Base-by-base conservation (phyloP, 2,113 vertebrate genomes). In the Syngnathus typhle region DNA sequence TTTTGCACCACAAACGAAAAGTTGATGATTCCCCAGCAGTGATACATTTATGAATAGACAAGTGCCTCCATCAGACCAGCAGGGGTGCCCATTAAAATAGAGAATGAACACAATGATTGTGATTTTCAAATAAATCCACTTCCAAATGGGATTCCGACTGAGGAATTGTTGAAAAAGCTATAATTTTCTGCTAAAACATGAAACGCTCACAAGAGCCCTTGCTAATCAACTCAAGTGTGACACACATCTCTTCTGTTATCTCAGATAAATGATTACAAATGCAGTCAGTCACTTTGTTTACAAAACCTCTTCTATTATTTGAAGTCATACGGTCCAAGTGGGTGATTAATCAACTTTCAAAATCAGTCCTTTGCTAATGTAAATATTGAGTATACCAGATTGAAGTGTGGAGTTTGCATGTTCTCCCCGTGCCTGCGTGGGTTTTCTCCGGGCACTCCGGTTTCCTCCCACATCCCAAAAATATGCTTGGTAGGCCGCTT, bases 21-120 rank as follows among this genome's bases (percentile, higher is more conserved):
- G 89, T 91, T 90, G 90, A 91, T 91, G 84, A 90, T 87, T 89
- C 83, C 85, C 87, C 85, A 79, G 84, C 86, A 87, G 89, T 85
- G 85, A 89, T 90, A 91, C 85, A 90, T 90, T 88, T 91, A 90
- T 92, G 90, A 92, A 92, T 89, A 90, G 87, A 82, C 77, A 84
- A 87, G 87, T 85, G 89, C 86, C 87, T 90, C 87, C 88, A 88
- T 85, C 79, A 79, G 86, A 90, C 77, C 90, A 85, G 89, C 82
- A 82, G 91, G 91, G 72, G 84, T 75, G 82, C 83, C 87, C 89
- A 91, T 91, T 91, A 92, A 89, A 90, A 87, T 80, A 71, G 87
- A 88, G 87, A 88, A 90, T 87, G 84, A 90, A 89, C 87, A 90
- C 90, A 91, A 91, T 90, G 91, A 91, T 92, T 92, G 90, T 90